Base-by-base conservation (phyloP, 1,140 invertebrate genomes). In the Drosophila bocqueti region DNA sequence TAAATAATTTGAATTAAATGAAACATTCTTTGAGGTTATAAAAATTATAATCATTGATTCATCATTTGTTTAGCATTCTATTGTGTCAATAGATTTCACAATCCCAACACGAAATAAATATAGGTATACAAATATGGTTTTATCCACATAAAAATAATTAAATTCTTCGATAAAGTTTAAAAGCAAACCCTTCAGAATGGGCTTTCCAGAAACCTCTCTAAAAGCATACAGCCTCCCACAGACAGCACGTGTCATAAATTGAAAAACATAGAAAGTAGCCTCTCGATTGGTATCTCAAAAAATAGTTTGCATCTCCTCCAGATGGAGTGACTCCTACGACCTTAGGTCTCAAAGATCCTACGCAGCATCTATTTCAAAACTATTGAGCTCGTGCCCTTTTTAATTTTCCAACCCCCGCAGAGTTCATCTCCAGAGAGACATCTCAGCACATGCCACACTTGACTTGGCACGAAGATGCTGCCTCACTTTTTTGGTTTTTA, bases 361-460 rank as follows among this genome's bases (percentile, higher is more conserved):
- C 43, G 66, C 65, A 71, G 43, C 69, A 52, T 49, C 36, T 7
- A 60, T 71, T 61, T 45, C 36, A 58, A 11, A 34, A 13, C 43
- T 43, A 11, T 11, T 45, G 29, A 18, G 43, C 69, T 71, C 67
- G 68, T 73, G 69, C 73, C 59, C 71, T 26, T 46, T 52, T 16
- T 21, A 18, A 45, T 42, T 62, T 49, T 52, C 34, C 58, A 69
- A 47, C 81, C 81, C 68, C 79, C 77, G 73, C 63, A 66, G 59
- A 61, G 52, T 64, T 63, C 49, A 81, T 3, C 16, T 47, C 55
- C 64, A 79, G 62, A 57, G 45, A 83, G 80, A 46, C 63, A 61
- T 75, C 71, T 68, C 58, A 83, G 76, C 76, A 64, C 80, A 89
- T 72, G 81, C 83, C 81, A 87, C 83, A 89, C 83, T 87, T 77